A percentile compares a stretch with the other conserved stretches of the same genome.
phyloP scores from a whole-genome alignment of 2,113 vertebrate genomes.

The Plotosus lineatus region DNA sequence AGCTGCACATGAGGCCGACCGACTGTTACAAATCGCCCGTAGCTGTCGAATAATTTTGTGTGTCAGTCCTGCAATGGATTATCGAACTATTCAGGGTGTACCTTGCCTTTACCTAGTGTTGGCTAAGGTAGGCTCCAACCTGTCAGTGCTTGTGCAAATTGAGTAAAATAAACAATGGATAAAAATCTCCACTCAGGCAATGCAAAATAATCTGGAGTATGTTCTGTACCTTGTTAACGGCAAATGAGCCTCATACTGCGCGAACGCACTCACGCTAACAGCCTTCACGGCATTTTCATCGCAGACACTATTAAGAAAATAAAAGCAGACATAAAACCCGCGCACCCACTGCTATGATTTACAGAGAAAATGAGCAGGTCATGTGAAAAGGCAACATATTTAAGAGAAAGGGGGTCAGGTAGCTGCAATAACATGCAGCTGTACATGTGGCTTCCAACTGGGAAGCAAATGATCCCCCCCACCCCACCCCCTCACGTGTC shows the following conservation, averaged over 20 bases:
- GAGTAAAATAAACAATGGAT: neutral
- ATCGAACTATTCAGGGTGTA: too few relatives aligned
- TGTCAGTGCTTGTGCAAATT: too few relatives aligned
- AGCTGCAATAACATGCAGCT: conserved; percentile 58
- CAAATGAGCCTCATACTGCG: conserved; percentile 13
- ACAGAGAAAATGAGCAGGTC: neutral
- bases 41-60: too few relatives aligned
- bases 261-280: conserved; percentile 1
- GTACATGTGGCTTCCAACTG: conserved; percentile 54
- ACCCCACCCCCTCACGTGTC: neutral
- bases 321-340: conserved; percentile 4
- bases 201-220: neutral
- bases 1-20: too few relatives aligned
- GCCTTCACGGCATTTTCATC: neutral
- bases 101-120: too few relatives aligned
- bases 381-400: neutral
- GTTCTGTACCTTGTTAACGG: conserved; percentile 14
- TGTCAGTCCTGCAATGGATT: too few relatives aligned
- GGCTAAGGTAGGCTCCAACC: too few relatives aligned
- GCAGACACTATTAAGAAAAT: neutral
- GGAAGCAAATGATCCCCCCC: conserved; percentile 7
- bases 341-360: neutral
- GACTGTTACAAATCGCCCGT: too few relatives aligned
- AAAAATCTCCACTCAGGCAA: neutral
- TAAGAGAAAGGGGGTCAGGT: conserved; percentile 32